Evolutionary conservation across 2,113 vertebrate genomes (phyloP).

Genomic region (Tinamus guttatus): DNA sequence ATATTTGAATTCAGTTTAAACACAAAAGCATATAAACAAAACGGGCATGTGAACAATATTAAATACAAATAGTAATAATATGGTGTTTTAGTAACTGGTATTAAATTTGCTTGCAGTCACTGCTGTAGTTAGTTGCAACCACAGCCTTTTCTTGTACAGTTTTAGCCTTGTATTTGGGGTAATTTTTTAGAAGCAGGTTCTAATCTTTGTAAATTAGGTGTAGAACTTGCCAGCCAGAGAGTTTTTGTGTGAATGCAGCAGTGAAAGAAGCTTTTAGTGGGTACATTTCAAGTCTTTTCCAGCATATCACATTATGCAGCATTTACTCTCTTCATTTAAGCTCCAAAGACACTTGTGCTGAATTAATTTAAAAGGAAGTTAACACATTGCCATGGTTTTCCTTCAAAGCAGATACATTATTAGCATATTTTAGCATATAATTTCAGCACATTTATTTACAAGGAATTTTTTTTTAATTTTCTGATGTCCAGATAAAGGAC

Average conservation of each 20-base stretch:
- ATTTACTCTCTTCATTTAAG: conserved; percentile 75
- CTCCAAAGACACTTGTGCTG: conserved; percentile 62
- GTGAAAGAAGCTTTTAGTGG: conserved; percentile 45
- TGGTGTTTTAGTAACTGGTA: not conserved
- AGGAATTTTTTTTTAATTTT: conserved; percentile 28
- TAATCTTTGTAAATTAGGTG: conserved; percentile 47
- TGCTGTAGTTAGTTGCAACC: not conserved
- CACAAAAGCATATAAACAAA: not conserved
- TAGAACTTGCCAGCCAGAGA: conserved; percentile 45
- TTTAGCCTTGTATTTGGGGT: not conserved
- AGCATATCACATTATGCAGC: conserved; percentile 54
- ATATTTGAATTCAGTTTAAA: conserved; percentile 19
- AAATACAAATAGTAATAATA: not conserved
- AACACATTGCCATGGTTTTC: conserved; percentile 41
- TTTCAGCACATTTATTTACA: conserved; percentile 60
- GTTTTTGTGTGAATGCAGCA: conserved; percentile 5
- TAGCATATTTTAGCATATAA: conserved; percentile 66
- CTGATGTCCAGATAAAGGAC: not conserved
- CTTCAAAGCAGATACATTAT: conserved; percentile 56
- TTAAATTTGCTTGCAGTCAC: conserved; percentile 6
- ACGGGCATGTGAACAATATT: not conserved
- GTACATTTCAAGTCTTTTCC: conserved; percentile 56
- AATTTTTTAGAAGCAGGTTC: conserved; percentile 50
- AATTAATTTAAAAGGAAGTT: conserved; percentile 77
- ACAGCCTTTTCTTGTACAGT: not conserved